phyloP scores from a whole-genome alignment of 1,140 invertebrate species.

The Lepidostoma basale region DNA sequence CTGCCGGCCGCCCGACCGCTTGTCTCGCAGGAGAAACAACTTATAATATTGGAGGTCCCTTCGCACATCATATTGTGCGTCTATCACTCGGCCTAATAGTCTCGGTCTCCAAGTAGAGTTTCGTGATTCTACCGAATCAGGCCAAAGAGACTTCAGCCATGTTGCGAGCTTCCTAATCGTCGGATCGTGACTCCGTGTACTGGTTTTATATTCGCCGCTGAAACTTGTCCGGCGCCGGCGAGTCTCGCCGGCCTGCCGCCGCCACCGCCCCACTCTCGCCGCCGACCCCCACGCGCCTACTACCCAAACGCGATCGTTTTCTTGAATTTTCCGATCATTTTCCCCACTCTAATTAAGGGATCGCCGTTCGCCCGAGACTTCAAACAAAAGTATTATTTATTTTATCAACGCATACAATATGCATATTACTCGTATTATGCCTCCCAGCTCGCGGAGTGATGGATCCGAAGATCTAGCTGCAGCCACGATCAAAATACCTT shows the following conservation, averaged over 20 bases:
- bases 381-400: too few species aligned
- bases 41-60: neutral
- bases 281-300: neutral
- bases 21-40: neutral
- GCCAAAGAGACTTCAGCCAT: neutral
- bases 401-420: too few species aligned
- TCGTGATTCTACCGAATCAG: conserved; percentile 7
- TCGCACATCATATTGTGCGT: too few species aligned
- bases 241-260: conserved; percentile 38
- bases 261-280: neutral
- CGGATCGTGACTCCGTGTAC: conserved; percentile 13
- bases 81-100: neutral
- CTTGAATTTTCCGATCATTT: conserved; percentile 14
- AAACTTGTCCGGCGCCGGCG: conserved; percentile 35
- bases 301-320: conserved; percentile 8
- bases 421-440: too few species aligned
- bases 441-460: too few species aligned
- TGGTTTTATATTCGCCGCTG: conserved; percentile 13
- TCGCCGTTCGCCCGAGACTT: neutral
- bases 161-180: conserved; percentile 16
- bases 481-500: too few species aligned
- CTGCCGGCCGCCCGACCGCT: conserved; percentile 29
- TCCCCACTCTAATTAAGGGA: conserved; percentile 16
- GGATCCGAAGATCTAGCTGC: too few species aligned
- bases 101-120: neutral